A percentile compares a stretch with the other conserved stretches of the same genome.
Conservation (phyloP, 1,140 invertebrate species). For the Phthorimaea operculella region DNA sequence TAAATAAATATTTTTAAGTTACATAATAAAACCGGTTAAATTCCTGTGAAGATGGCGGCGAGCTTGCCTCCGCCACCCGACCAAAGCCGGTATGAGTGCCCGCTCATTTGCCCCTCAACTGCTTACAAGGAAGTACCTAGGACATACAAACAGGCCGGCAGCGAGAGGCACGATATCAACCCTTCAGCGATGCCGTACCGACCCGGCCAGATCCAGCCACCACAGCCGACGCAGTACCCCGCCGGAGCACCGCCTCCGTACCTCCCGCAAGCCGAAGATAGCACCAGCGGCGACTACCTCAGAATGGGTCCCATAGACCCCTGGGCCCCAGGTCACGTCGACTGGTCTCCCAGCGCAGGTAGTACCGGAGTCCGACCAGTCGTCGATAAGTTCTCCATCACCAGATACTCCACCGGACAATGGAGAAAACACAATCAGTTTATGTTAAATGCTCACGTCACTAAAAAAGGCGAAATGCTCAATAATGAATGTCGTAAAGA, state of each 20-base stretch:
- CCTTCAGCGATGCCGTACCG: constrained; percentile 33
- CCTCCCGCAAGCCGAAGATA: constrained; percentile 51
- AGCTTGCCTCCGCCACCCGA: too few species aligned
- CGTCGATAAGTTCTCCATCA: constrained; percentile 80
- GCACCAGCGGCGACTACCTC: constrained; percentile 50
- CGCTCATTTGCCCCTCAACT: constrained; percentile 38
- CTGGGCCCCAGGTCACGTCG: constrained; percentile 77
- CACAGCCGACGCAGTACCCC: constrained; percentile 37
- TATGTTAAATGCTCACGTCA: constrained; percentile 37
- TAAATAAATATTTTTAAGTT: too few species aligned
- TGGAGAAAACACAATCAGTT: constrained; percentile 73
- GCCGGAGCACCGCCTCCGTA: constrained; percentile 47
- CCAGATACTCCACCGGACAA: constrained; percentile 74
- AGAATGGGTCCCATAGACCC: constrained; percentile 68
- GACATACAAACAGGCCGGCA: constrained; percentile 23
- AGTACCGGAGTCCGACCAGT: constrained; percentile 77
- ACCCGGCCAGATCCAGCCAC: constrained; percentile 48
- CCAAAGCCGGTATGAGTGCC: constrained; percentile 26
- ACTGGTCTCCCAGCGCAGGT: constrained; percentile 75
- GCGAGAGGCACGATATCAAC: constrained; percentile 11
- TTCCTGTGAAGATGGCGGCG: too few species aligned
- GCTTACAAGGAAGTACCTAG: constrained; percentile 3
- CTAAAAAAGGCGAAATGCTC: constrained; percentile 40
- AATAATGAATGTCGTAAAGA: constrained; percentile 36
- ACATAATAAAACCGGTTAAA: too few species aligned